Evolutionary conservation across 2,888 invertebrate species (phyloP), one percentile per base, ranked within the genome.

Genomic region (Parasteatoda lunata): DNA sequence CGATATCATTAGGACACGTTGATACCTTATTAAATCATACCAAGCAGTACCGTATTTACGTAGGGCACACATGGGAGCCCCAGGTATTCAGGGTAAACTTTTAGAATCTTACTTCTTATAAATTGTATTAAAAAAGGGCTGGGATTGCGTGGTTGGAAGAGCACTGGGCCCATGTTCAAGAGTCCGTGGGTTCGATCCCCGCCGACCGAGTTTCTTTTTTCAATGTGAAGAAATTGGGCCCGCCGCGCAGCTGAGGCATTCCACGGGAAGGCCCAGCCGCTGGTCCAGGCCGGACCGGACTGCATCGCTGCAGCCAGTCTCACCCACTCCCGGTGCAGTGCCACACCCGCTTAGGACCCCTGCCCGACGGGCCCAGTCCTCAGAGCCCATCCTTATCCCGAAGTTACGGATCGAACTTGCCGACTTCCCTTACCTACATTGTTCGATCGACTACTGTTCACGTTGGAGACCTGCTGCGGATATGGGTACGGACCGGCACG

Each of bases 391-490:
- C 94, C 94, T 94, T 94, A 92, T 94, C 93, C 94, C 94, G 93
- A 92, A 92, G 92, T 92, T 93, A 91, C 91, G 91, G 89, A 92
- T 92, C 91, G 92, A 94, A 94, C 94, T 94, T 94, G 94, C 93
- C 94, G 94, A 94, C 94, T 94, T 94, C 93, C 93, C 94, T 94
- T 94, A 93, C 93, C 94, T 94, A 94, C 94, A 94, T 94, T 94
- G 93, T 93, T 94, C 93, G 93, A 93, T 93, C 93, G 93, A 94
- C 94, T 93, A 94, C 94, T 94, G 93, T 92, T 94, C 93, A 94
- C 94, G 94, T 94, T 94, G 94, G 94, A 95, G 94, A 95, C 94
- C 95, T 94, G 94, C 94, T 95, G 94, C 94, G 94, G 94, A 94
- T 94, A 94, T 94, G 93, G 87, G 89, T 89, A 89, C 89, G 89